Evolutionary conservation across 1,140 invertebrate genomes (phyloP), one percentile per base, ranked within the genome.

Genomic region (Atopsyche davidsoni): DNA sequence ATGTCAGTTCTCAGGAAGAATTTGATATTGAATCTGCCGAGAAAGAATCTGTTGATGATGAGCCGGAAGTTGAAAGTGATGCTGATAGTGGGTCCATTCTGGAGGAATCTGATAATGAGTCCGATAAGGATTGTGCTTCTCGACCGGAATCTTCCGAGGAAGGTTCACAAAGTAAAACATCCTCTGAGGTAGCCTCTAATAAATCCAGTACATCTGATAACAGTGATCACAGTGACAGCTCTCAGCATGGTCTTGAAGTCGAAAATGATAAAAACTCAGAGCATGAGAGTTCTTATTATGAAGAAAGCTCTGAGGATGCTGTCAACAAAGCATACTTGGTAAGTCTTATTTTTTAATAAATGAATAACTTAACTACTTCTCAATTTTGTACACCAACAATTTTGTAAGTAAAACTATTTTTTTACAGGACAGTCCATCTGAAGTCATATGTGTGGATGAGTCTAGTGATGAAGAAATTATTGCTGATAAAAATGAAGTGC

Each of bases 11-110:
- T 18, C 17, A 42, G 16, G 39, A 35, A 51, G 18, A 35, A 2
- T 17, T 4, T 35, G 35, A 51, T 16, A 36, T 10, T 17, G 39
- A 41, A 32, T 40, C 10, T 40, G 49, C 22, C 14, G 49, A 25
- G 28, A 35, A 51, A 34, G 57, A 59, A 18, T 62, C 62, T 9
- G 53, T 56, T 10, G 61, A 65, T 53, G 66, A 64, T 42, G 55
- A 53, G 17, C 58, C 55, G 55, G 21, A 53, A 22, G 55, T 54
- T 22, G 48, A 44, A 40, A 50, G 54, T 14, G 43, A 46, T 14
- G 39, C 46, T 31, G 43, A 32, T 32, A 23, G 44, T 14, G 40
- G 28, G 3, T 44, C 41, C n/a, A n/a, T n/a, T n/a, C n/a, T n/a
- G n/a, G n/a, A n/a, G n/a, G n/a, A n/a, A n/a, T n/a, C n/a, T n/a